A percentile compares a stretch with the other conserved stretches of the same genome.
These are phyloP conservation scores for Phrynocephalus forsythii DNA, from an alignment of 2,797 vertebrate species.

Conservation along the genomic window DNA sequence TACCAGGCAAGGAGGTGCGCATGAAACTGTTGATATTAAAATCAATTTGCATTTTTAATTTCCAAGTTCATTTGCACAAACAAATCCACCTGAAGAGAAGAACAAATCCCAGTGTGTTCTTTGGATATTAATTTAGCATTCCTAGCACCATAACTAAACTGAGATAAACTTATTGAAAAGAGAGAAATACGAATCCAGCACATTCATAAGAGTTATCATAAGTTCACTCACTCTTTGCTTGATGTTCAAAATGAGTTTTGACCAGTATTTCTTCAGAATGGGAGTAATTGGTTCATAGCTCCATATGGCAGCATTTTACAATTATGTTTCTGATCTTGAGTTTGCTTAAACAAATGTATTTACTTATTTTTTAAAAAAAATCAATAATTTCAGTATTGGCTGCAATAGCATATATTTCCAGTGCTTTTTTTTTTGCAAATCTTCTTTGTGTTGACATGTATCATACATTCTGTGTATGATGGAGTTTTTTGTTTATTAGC, in stretches of 20 bases:
- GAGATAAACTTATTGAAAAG: neutral
- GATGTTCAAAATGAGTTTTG: neutral
- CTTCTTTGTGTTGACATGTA: neutral
- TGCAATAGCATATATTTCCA: neutral
- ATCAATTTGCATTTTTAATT: conserved; percentile 32
- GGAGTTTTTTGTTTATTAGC: neutral
- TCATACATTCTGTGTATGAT: neutral
- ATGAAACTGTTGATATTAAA: conserved; percentile 23
- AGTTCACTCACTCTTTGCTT: neutral
- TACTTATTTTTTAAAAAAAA: neutral
- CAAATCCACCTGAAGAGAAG: conserved; percentile 3
- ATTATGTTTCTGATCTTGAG: conserved; percentile 3
- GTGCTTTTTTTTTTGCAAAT: neutral
- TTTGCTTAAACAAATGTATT: conserved; percentile 27
- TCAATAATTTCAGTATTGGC: conserved; percentile 10
- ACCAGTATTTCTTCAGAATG: neutral
- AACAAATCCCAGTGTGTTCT: conserved; percentile 1
- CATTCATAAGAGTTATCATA: neutral
- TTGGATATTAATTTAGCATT: conserved; percentile 2
- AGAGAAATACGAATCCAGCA: neutral
- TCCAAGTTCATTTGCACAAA: conserved; percentile 11
- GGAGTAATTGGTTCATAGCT: neutral
- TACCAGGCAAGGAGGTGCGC: neutral
- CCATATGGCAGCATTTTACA: neutral
- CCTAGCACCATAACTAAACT: neutral